Percentiles rank a stretch among this genome's conserved stretches.
Conservation (phyloP, 1,140 invertebrate genomes). For the Dendroctonus valens region DNA sequence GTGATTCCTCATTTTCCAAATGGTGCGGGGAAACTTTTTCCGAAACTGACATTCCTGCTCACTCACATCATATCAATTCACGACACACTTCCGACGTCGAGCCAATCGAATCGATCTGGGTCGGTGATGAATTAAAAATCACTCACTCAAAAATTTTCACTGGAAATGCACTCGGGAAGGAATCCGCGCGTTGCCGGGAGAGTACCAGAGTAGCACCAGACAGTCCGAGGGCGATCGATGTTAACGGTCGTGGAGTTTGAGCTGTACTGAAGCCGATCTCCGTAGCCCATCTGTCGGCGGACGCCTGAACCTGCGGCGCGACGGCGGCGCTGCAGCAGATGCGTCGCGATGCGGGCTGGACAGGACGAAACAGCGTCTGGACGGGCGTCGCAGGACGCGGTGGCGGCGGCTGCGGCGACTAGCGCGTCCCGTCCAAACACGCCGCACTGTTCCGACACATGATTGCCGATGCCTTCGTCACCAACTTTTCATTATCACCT, state of each 20-base stretch:
- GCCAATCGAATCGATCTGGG: too few species aligned
- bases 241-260: conserved; percentile 43
- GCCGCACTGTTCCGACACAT: background rate
- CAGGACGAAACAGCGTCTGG: conserved; percentile 13
- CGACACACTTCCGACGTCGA: too few species aligned
- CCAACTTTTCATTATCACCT: too few species aligned
- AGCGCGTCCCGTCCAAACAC: conserved; percentile 1
- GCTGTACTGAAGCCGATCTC: conserved; percentile 44
- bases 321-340: conserved; percentile 25
- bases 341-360: conserved; percentile 6
- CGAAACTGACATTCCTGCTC: conserved; percentile 33
- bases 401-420: conserved; percentile 1
- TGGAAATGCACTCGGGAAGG: conserved; percentile 14
- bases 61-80: conserved; percentile 30
- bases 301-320: conserved; percentile 37
- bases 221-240: conserved; percentile 35
- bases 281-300: conserved; percentile 42
- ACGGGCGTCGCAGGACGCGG: conserved; percentile 6
- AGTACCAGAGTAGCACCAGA: conserved; percentile 29
- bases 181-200: conserved; percentile 26
- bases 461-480: background rate
- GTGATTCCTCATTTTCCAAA: conserved; percentile 41
- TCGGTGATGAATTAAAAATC: background rate
- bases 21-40: conserved; percentile 12
- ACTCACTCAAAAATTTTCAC: conserved; percentile 12